These are phyloP conservation scores for Chaenodraco wilsoni DNA, from an alignment of 2,797 vertebrate species.

Conservation along the genomic window DNA sequence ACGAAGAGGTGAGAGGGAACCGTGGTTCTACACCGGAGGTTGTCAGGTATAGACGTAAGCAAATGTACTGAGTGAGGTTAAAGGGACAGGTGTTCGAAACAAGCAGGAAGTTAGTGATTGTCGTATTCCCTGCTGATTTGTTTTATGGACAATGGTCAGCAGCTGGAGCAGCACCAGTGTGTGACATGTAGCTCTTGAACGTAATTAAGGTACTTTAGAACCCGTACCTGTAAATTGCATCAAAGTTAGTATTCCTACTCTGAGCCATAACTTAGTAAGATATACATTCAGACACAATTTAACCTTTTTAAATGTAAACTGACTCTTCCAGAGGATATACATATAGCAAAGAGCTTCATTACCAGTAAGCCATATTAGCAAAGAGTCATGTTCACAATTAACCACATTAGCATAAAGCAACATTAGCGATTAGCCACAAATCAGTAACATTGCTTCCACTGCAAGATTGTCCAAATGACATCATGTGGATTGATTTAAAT, in stretches of 20 bases:
- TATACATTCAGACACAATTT: background rate
- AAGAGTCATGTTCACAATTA: no score
- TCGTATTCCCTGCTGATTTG: background rate
- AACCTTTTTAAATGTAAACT: background rate
- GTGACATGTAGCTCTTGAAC: background rate
- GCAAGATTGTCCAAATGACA: no score
- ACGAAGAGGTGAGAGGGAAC: slow-evolving; percentile 4
- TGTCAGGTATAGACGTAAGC: background rate
- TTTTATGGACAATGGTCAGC: background rate
- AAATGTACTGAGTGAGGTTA: background rate
- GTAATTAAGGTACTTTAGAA: background rate
- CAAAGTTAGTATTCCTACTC: background rate
- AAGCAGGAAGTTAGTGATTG: background rate
- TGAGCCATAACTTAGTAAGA: background rate
- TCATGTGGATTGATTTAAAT: no score
- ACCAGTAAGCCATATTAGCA: no score
- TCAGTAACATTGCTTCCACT: no score
- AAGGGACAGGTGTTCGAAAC: background rate
- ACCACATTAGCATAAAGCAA: no score
- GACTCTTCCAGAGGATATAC: background rate
- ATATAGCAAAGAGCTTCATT: no score
- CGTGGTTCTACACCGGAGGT: background rate
- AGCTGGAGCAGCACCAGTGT: background rate
- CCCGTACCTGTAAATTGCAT: background rate
- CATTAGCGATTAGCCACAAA: no score